These are phyloP conservation scores for Keiferia lycopersicella DNA, from an alignment of 2,888 invertebrate genomes.

Conservation along the genomic window DNA sequence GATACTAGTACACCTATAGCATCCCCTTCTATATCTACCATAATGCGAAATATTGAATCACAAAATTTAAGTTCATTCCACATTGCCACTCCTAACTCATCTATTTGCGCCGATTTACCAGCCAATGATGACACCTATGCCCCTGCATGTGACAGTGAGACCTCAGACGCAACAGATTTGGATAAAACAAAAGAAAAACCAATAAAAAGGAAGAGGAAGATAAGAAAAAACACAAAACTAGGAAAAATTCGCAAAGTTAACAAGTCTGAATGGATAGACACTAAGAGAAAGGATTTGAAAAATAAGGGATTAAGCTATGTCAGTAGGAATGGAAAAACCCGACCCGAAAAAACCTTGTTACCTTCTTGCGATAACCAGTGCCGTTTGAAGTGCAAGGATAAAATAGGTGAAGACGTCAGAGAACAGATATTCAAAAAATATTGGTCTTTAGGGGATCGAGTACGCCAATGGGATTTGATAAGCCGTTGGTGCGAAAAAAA, in stretches of 20 bases:
- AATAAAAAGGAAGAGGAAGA: background rate
- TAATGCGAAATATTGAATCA: conserved; percentile 12
- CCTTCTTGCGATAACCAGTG: background rate
- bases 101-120: background rate
- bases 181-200: background rate
- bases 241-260: conserved; percentile 1
- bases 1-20: conserved; percentile 2
- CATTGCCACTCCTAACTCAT: background rate
- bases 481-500: background rate
- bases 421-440: conserved; percentile 2
- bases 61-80: conserved; percentile 14
- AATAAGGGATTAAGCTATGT: conserved; percentile 11
- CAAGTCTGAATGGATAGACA: conserved; percentile 13
- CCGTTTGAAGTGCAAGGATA: conserved; percentile 9
- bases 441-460: conserved; percentile 19
- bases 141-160: background rate
- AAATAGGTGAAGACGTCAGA: conserved; percentile 13
- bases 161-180: background rate
- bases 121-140: background rate
- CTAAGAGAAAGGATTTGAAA: conserved; percentile 3
- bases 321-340: background rate
- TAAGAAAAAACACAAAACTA: background rate
- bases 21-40: background rate
- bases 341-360: background rate
- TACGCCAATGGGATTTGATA: conserved; percentile 10